Evolutionary conservation across 1,140 invertebrate genomes (phyloP).

Genomic region (Acyrthosiphon pisum): DNA sequence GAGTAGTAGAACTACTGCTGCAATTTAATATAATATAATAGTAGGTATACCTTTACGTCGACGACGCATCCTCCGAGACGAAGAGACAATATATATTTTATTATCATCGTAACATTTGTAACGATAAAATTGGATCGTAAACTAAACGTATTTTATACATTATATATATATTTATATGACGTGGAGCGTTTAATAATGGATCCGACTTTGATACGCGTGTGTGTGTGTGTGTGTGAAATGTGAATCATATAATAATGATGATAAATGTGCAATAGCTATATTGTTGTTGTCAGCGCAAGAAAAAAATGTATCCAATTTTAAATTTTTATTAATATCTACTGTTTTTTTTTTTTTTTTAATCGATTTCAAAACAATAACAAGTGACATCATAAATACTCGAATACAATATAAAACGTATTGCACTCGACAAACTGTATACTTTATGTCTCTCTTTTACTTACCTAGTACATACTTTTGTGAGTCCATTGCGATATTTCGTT

Average conservation of each 20-base stretch:
- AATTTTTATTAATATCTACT: not conserved
- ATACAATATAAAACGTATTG: not conserved
- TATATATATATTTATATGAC: not conserved
- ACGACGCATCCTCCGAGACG: not conserved
- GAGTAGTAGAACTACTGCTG: not conserved
- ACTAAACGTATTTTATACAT: not conserved
- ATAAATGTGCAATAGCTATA: not conserved
- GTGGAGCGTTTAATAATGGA: not conserved
- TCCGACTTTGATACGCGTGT: not conserved
- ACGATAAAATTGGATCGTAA: slow-evolving; percentile 38
- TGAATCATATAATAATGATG: slow-evolving; percentile 5
- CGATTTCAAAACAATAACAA: not conserved
- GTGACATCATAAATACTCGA: not conserved
- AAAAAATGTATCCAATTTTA: not conserved
- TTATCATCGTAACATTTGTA: not conserved
- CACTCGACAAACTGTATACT: too few relatives aligned
- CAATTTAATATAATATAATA: not conserved
- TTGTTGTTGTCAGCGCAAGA: not conserved
- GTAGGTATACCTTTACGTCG: not conserved
- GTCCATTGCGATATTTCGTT: not conserved
- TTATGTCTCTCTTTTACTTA: not conserved
- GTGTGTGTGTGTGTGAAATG: not conserved
- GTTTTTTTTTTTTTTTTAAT: not conserved
- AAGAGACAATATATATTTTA: not conserved
- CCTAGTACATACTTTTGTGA: not conserved